Evolutionary conservation across 2,113 vertebrate species (phyloP).

Genomic region (Heptranchias perlo): DNA sequence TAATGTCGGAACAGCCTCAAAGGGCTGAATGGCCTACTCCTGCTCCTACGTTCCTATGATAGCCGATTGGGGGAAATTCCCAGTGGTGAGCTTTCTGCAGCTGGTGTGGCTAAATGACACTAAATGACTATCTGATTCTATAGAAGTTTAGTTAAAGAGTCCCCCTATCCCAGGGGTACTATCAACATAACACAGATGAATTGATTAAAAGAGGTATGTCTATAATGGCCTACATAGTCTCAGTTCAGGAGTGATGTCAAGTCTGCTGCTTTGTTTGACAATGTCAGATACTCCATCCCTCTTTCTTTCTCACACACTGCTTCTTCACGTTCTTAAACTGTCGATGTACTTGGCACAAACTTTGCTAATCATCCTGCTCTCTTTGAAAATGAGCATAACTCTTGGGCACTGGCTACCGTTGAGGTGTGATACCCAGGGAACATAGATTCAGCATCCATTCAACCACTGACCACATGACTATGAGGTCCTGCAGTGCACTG

Average conservation of each 20-base stretch:
- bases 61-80: neutral
- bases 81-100: neutral
- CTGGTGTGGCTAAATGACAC: neutral
- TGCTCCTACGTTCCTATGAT: too few relatives aligned
- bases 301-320: neutral
- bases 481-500: neutral
- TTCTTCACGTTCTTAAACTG: neutral
- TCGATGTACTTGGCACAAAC: neutral
- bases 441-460: neutral
- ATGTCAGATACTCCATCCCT: neutral
- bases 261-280: neutral
- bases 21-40: too few relatives aligned
- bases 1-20: too few relatives aligned
- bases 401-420: neutral
- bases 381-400: neutral
- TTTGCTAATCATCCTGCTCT: too few relatives aligned
- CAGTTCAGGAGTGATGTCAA: neutral
- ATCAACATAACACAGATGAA: neutral
- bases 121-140: too few relatives aligned
- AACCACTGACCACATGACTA: neutral
- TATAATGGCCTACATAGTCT: neutral
- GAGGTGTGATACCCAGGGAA: neutral
- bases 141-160: neutral
- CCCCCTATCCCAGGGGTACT: too few relatives aligned
- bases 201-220: neutral